Percentiles rank a stretch among this genome's conserved stretches.
Evolutionary conservation across 2,888 invertebrate genomes (phyloP).

Genomic region (Tanypteryx hageni): DNA sequence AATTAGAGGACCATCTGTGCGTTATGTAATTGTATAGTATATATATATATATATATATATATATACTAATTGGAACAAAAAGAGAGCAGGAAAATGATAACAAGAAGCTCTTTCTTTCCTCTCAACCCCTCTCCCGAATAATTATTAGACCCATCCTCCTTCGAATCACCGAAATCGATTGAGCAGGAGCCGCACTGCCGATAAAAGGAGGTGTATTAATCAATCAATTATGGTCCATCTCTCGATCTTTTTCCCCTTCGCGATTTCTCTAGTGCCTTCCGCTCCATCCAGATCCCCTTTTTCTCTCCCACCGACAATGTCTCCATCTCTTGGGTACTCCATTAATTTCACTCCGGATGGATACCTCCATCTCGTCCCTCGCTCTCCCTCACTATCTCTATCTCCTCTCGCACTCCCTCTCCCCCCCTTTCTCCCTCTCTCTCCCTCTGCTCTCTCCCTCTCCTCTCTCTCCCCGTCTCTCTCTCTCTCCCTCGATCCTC

Average conservation of each 20-base stretch:
- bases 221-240: constrained; percentile 48
- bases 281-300: neutral
- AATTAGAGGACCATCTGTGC: too few species aligned
- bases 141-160: neutral
- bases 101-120: neutral
- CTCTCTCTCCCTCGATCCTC: neutral
- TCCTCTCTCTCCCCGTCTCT: neutral
- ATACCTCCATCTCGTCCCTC: neutral
- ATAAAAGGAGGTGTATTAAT: neutral
- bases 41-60: too few species aligned
- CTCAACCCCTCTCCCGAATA: neutral
- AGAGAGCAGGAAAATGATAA: neutral
- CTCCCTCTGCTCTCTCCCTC: neutral
- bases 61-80: neutral
- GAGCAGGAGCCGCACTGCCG: neutral
- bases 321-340: constrained; percentile 23
- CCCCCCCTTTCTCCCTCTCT: neutral
- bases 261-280: neutral
- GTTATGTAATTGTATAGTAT: too few species aligned
- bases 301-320: constrained; percentile 33
- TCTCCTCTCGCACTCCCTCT: too few species aligned
- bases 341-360: constrained; percentile 34
- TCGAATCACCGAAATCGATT: neutral
- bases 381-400: neutral
- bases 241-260: neutral